These are phyloP conservation scores for Microcebus lehilahytsara DNA, from an alignment of 2,113 vertebrate genomes.

Conservation along the genomic window DNA sequence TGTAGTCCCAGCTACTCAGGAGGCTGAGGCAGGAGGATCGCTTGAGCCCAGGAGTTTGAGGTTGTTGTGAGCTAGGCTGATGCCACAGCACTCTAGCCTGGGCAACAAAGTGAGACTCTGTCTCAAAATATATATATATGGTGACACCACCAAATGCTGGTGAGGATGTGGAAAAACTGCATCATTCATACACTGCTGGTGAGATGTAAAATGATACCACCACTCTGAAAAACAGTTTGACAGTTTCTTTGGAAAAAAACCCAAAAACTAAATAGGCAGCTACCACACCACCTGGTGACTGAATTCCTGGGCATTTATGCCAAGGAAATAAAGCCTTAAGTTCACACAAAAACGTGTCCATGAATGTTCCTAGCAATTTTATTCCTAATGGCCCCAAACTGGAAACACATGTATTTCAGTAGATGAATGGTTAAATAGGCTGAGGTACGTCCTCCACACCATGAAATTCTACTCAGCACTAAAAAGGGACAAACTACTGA, in stretches of 20 bases:
- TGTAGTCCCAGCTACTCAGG: too few relatives aligned
- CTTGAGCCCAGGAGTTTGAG: too few relatives aligned
- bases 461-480: neutral
- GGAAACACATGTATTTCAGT: neutral
- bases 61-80: too few relatives aligned
- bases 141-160: neutral
- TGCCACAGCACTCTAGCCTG: too few relatives aligned
- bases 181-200: neutral
- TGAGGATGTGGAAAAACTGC: neutral
- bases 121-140: too few relatives aligned
- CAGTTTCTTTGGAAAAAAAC: neutral
- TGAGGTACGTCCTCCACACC: neutral
- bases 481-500: neutral
- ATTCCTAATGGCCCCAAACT: neutral
- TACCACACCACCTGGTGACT: neutral
- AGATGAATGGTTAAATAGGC: neutral
- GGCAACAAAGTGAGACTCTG: too few relatives aligned
- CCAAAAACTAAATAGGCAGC: neutral
- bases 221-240: neutral
- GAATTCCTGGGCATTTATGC: neutral
- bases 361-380: neutral
- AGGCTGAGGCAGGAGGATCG: too few relatives aligned
- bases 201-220: neutral
- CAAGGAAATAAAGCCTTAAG: neutral
- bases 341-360: neutral